Conservation (phyloP, 2,113 vertebrate genomes). For the Regulus satrapa region DNA sequence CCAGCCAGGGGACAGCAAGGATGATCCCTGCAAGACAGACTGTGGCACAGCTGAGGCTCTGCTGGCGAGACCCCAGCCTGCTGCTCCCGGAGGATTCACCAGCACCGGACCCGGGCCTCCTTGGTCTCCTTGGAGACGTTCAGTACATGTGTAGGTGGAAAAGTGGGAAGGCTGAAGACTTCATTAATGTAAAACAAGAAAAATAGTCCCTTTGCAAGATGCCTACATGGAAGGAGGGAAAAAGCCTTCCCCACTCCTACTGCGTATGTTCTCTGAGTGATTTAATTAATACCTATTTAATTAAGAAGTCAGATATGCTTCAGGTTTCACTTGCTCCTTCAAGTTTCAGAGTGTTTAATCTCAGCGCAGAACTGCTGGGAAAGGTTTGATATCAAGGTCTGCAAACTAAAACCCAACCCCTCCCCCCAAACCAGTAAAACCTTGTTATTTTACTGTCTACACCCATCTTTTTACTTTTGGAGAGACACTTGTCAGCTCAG, state of each 20-base stretch:
- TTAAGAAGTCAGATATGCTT: conserved; percentile 51
- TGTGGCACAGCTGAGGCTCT: conserved; percentile 49
- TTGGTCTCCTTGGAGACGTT: conserved; percentile 80
- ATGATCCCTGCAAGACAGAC: neutral
- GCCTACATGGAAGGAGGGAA: conserved; percentile 63
- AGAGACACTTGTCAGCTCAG: neutral
- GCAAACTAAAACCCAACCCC: neutral
- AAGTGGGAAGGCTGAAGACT: conserved; percentile 80
- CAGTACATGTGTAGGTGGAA: conserved; percentile 78
- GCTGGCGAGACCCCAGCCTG: conserved; percentile 36
- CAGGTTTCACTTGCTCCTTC: conserved; percentile 19
- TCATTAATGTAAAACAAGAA: conserved; percentile 80
- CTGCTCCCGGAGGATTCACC: conserved; percentile 63
- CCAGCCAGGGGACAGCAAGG: neutral
- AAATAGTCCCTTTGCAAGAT: conserved; percentile 76
- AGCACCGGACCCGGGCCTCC: conserved; percentile 68
- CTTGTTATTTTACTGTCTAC: neutral
- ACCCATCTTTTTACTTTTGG: neutral
- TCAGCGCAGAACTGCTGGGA: neutral
- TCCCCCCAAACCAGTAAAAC: neutral
- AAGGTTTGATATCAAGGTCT: neutral
- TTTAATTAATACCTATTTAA: conserved; percentile 61
- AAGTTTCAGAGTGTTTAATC: conserved; percentile 1
- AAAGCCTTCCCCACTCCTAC: conserved; percentile 56
- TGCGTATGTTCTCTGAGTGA: conserved; percentile 43